phyloP scores from a whole-genome alignment of 2,113 vertebrate genomes.

The Notarius quadriscutis region DNA sequence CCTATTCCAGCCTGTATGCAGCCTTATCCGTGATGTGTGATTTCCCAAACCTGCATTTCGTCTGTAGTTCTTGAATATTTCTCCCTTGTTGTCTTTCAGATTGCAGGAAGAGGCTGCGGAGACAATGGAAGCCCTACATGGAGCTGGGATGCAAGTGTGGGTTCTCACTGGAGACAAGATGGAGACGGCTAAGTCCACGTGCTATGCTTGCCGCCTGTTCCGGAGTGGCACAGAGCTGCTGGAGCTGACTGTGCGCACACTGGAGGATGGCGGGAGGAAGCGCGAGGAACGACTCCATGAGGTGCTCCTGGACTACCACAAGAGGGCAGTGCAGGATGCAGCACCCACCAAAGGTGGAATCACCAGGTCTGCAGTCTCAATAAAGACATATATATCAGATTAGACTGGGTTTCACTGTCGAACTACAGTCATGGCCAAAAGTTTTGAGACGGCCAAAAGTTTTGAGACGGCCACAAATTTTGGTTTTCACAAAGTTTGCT shows the following conservation, averaged over 20 bases:
- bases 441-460: too few species aligned
- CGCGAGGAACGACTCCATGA: slow-evolving; percentile 86
- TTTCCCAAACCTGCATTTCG: background rate
- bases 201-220: slow-evolving; percentile 93
- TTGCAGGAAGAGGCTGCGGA: slow-evolving; percentile 93
- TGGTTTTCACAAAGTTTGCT: too few species aligned
- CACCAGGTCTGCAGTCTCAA: slow-evolving; percentile 74
- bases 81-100: slow-evolving; percentile 61
- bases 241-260: slow-evolving; percentile 83
- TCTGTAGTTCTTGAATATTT: background rate
- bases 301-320: slow-evolving; percentile 87
- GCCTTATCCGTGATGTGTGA: background rate
- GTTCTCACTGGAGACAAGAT: slow-evolving; percentile 97
- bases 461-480: too few species aligned
- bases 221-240: slow-evolving; percentile 89
- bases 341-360: slow-evolving; percentile 73
- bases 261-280: slow-evolving; percentile 74
- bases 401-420: background rate
- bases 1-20: background rate
- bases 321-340: slow-evolving; percentile 83
- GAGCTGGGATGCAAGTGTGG: slow-evolving; percentile 94
- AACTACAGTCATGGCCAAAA: background rate
- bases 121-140: slow-evolving; percentile 91
- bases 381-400: too few species aligned
- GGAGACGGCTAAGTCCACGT: slow-evolving; percentile 96